Base-by-base conservation (phyloP, 2,113 vertebrate species). In the Engraulis encrasicolus region DNA sequence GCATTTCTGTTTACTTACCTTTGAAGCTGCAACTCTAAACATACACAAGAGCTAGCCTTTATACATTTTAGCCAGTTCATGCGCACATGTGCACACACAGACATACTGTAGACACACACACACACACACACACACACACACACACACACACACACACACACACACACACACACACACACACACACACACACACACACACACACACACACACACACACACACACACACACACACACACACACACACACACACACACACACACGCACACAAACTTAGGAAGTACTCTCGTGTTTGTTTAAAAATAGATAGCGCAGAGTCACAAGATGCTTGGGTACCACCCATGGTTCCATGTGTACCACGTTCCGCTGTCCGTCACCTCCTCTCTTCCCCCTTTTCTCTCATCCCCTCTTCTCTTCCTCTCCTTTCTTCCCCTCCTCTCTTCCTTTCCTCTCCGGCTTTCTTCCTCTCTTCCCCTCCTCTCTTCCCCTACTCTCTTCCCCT, bases 231-330 rank as follows among this genome's bases (percentile, higher is more conserved):
- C 40, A 45, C 40, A 45, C 20, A 23, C 54, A 58, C 54, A 58
- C 23, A 71, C 61, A 31, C 61, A 71, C 61, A 71, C 61, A 71
- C 23, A 74, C 66, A 34, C 66, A 31, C 27, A 71, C 23, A 71
- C 27, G 17, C 66, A 36, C 12, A 74, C 66, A 74, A 31, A 17
- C 31, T 34, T 74, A 74, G 66, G 66, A 74, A 74, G 66, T 34
- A 34, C 66, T 74, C 11, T 74, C 58, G 27, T 9, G 58, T 82
- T 78, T 79, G 74, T 77, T 84, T 27, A 81, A 78, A 83, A 83
- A 87, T 78, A 87, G 74, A 84, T 37, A 83, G 81, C 78, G 20
- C 40, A 79, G 2, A 85, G 84, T 88, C 84, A 86, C 82, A 79
- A 83, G 87, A 78, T 83, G 71, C 77, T 50, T 78, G 15, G 45